Conservation (phyloP, 1,140 invertebrate species). For the Rhopalosiphum padi region DNA sequence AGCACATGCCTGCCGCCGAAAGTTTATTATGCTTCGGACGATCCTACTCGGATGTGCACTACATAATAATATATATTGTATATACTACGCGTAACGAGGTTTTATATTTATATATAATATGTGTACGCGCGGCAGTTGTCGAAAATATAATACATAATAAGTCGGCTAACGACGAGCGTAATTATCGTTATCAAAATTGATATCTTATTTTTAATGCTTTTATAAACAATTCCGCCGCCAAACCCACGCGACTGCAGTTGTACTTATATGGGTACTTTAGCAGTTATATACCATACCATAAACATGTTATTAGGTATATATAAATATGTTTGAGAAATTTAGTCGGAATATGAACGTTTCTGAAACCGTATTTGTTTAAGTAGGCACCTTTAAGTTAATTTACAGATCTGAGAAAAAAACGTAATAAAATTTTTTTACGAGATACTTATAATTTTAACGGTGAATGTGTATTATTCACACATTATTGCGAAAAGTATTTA, state of each 20-base stretch:
- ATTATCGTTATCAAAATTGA: constrained; percentile 18
- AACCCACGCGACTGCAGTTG: not conserved
- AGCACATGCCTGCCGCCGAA: not conserved
- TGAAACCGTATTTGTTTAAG: not conserved
- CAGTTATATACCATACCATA: not conserved
- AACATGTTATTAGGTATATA: not conserved
- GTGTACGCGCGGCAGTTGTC: not conserved
- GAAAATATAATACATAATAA: not conserved
- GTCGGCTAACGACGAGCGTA: not conserved
- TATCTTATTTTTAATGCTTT: constrained; percentile 12
- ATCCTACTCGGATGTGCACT: not conserved
- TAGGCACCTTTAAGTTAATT: not conserved
- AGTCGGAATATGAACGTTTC: not conserved
- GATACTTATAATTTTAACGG: not conserved
- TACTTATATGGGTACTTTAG: not conserved
- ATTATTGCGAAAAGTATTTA: not conserved
- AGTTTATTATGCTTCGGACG: not conserved
- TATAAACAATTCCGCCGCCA: not conserved
- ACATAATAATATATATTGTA: not conserved
- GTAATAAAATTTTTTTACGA: not conserved
- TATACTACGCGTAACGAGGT: not conserved
- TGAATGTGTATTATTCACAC: not conserved
- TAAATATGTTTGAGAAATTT: not conserved
- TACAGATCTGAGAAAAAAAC: not conserved
- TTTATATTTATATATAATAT: not conserved